Evolutionary conservation across 2,888 invertebrate species (phyloP).

Genomic region (Scrobipalpa costella): DNA sequence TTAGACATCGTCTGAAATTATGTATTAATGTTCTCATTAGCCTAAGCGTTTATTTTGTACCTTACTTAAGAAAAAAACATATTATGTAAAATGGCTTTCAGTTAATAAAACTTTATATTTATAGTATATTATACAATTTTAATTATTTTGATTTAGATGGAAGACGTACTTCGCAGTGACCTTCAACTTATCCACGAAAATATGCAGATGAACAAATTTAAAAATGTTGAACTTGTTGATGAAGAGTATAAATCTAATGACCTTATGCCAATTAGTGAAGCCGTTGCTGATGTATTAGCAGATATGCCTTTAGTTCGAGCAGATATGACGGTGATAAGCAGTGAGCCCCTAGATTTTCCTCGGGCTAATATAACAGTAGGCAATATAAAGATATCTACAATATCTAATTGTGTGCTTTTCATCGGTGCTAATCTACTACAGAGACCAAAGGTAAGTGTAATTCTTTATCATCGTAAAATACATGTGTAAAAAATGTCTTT

Average conservation of each 20-base stretch:
- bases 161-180: conserved; percentile 63
- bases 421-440: conserved; percentile 76
- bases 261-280: conserved; percentile 74
- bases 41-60: too few relatives aligned
- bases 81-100: too few relatives aligned
- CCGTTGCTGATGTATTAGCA: conserved; percentile 81
- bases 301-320: conserved; percentile 86
- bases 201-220: conserved; percentile 81
- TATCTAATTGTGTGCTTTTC: conserved; percentile 74
- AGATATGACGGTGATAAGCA: conserved; percentile 81
- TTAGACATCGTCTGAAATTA: too few relatives aligned
- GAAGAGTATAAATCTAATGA: conserved; percentile 73
- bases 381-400: conserved; percentile 80
- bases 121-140: background rate
- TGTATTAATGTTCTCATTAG: too few relatives aligned
- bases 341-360: conserved; percentile 71
- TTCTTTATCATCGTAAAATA: too few relatives aligned
- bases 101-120: too few relatives aligned
- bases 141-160: background rate
- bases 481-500: too few relatives aligned
- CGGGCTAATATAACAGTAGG: conserved; percentile 79
- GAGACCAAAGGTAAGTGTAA: conserved; percentile 61
- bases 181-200: conserved; percentile 89
- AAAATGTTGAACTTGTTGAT: conserved; percentile 77
- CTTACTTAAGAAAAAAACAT: too few relatives aligned